Base-by-base conservation (phyloP, 2,888 invertebrate species). In the Boloria euphrosyne region DNA sequence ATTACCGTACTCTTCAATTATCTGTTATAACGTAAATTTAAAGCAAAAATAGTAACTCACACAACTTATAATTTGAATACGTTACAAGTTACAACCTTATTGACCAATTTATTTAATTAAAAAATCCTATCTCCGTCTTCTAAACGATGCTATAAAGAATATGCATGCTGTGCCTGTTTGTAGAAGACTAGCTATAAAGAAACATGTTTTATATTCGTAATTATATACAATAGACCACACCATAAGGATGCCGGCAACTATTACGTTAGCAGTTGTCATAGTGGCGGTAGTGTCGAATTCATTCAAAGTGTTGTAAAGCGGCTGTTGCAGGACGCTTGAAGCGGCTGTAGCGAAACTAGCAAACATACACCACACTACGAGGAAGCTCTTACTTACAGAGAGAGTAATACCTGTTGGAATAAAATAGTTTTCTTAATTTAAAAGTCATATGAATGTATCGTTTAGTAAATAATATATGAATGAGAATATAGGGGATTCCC, bases 241-340 rank as follows among this genome's bases (percentile, higher is more conserved):
- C 79, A 90, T 82, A 13, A 92, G 75, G 62, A 84, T 79, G 3
- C 81, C 70, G 3, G 90, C 92, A 1, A 87, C 89, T 4, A 90
- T 72, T 0, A 82, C 78, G 73, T 91, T 92, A 0, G 91, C 87
- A 0, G 87, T 81, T 3, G 90, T 88, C 75, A 86, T 84, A 1
- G 92, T 91, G 4, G 91, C 92, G 0, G 90, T 91, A 0, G 87
- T 85, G 64, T 91, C 89, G 76, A 92, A 91, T 16, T 92, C 91
- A 75, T 90, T 90, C 4, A 90, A 74, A 0, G 89, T 86, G 71
- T 87, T 88, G 81, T 87, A 90, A 0, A 91, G 71, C 0, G 92
- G 91, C 57, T 90, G 90, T 31, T 87, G 89, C 2, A 91, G 80
- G 3, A 92, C 85, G 70, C 81, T 81, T 18, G 86, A 79, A 0